Conservation (phyloP, 2,113 vertebrate genomes). For the Silurus meridionalis region DNA sequence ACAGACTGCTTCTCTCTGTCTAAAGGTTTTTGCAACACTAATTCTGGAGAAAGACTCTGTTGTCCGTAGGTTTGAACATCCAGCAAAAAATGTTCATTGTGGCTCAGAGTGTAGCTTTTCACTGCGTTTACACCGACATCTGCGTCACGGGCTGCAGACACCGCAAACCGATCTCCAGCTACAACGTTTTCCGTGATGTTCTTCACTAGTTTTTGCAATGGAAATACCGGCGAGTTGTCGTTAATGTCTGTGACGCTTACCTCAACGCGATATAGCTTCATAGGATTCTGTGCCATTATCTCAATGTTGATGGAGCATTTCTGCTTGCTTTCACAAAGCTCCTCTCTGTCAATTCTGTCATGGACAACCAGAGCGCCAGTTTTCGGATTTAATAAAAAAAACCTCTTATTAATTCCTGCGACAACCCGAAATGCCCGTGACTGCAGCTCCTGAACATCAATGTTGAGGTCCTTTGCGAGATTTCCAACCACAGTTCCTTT, state of each 20-base stretch:
- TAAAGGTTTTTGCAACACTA: slow-evolving; percentile 61
- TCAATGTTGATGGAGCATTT: slow-evolving; percentile 72
- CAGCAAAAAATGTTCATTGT: slow-evolving; percentile 72
- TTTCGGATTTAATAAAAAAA: slow-evolving; percentile 68
- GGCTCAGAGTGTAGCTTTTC: slow-evolving; percentile 67
- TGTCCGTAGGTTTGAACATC: slow-evolving; percentile 57
- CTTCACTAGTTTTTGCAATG: slow-evolving; percentile 30
- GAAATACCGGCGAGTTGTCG: slow-evolving; percentile 70
- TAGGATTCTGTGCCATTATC: slow-evolving; percentile 62
- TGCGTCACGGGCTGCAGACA: slow-evolving; percentile 65
- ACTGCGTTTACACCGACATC: slow-evolving; percentile 66
- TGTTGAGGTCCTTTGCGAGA: slow-evolving; percentile 70
- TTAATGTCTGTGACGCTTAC: slow-evolving; percentile 71
- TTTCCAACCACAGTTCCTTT: slow-evolving; percentile 72
- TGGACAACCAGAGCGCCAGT: slow-evolving; percentile 66
- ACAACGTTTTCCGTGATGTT: slow-evolving; percentile 62
- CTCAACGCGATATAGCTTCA: slow-evolving; percentile 68
- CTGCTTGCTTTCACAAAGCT: slow-evolving; percentile 62
- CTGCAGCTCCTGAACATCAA: slow-evolving; percentile 65
- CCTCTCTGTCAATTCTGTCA: slow-evolving; percentile 72
- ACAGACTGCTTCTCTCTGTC: slow-evolving; percentile 59
- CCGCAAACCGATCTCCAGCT: slow-evolving; percentile 61
- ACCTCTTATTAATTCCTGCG: slow-evolving; percentile 56
- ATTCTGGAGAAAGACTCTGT: slow-evolving; percentile 48
- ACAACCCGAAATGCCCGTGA: slow-evolving; percentile 59